Evolutionary conservation across 2,113 vertebrate genomes (phyloP).

Genomic region (Cercopithecus mona): DNA sequence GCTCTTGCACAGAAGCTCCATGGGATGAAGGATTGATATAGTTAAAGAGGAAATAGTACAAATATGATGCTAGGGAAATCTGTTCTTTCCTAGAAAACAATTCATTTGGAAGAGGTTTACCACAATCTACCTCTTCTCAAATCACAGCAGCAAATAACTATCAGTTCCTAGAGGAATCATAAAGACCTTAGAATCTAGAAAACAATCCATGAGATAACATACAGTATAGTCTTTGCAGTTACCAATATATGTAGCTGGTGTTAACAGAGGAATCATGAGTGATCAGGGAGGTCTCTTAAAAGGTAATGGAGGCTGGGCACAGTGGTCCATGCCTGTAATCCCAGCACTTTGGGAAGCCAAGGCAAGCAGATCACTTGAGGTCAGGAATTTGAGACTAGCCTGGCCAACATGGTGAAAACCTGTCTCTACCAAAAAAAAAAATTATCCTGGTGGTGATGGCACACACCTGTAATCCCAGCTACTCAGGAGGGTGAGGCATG

Average conservation of each 20-base stretch:
- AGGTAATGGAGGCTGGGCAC: background rate
- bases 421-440: too few relatives aligned
- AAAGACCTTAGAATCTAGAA: background rate
- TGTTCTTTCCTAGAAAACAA: background rate
- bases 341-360: too few relatives aligned
- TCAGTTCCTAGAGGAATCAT: background rate
- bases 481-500: too few relatives aligned
- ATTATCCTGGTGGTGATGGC: too few relatives aligned
- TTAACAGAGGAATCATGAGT: background rate
- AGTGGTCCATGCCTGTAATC: too few relatives aligned
- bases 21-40: background rate
- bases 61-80: background rate
- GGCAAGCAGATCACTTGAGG: too few relatives aligned
- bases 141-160: slow-evolving; percentile 7
- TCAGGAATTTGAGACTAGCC: too few relatives aligned
- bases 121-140: background rate
- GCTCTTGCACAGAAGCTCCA: background rate
- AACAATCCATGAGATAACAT: background rate
- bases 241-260: background rate
- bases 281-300: background rate
- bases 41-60: background rate
- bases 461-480: too few relatives aligned
- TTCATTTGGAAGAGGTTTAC: background rate
- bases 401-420: too few relatives aligned
- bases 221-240: background rate